Evolutionary conservation across 2,113 vertebrate genomes (phyloP).

Genomic region (Menura novaehollandiae): DNA sequence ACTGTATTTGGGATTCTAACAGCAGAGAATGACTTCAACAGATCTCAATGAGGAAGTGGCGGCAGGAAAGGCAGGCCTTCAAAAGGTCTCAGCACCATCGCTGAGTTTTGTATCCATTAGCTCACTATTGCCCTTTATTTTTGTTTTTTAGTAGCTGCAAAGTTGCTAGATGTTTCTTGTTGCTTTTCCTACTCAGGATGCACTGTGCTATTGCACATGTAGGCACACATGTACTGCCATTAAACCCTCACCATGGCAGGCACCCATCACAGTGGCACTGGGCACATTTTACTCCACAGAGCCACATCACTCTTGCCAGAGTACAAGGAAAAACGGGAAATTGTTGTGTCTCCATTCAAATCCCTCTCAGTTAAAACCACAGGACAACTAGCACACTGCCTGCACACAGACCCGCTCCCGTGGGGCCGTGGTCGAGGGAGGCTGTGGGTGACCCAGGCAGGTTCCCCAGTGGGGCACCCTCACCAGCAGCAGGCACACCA

Average conservation of each 20-base stretch:
- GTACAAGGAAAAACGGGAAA: not conserved
- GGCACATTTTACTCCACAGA: not conserved
- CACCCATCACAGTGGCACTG: rapidly evolving
- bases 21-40: not conserved
- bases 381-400: not conserved
- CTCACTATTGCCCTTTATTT: not conserved
- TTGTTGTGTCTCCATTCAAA: not conserved
- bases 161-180: not conserved
- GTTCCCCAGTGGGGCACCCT: not conserved
- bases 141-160: not conserved
- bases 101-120: not conserved
- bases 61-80: not conserved
- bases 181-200: not conserved
- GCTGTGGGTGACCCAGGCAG: not conserved
- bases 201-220: not conserved
- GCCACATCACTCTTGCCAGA: not conserved
- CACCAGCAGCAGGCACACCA: not conserved
- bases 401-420: rapidly evolving
- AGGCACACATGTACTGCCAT: not conserved
- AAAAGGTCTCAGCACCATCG: not conserved
- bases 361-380: not conserved
- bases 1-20: not conserved
- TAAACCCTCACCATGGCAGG: not conserved
- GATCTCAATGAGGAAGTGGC: rapidly evolving
- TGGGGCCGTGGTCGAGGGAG: rapidly evolving